Conservation (phyloP, 2,113 vertebrate genomes). For the Rhinogobius similis region DNA sequence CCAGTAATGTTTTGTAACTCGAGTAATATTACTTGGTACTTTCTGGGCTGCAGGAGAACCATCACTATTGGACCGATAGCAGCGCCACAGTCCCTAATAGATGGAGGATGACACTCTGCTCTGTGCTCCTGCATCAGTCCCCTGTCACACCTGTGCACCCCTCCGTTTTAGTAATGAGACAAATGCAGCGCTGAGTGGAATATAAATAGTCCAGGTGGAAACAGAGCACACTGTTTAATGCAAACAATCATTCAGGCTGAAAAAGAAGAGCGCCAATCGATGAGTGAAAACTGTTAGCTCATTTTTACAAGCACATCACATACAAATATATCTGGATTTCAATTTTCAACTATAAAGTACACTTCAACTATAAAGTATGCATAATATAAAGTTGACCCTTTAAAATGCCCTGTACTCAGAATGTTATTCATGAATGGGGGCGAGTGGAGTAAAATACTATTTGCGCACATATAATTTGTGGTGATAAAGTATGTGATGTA, state of each 20-base stretch:
- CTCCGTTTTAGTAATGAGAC: conserved; percentile 62
- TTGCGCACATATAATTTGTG: too few relatives aligned
- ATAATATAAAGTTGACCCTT: too few relatives aligned
- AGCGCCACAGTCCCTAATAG: conserved; percentile 17
- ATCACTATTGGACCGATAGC: background rate
- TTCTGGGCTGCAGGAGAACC: background rate
- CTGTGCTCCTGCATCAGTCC: conserved; percentile 21
- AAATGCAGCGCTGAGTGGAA: conserved; percentile 43
- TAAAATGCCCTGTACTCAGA: too few relatives aligned
- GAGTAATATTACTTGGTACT: background rate
- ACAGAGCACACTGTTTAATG: conserved; percentile 3
- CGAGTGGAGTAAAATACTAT: too few relatives aligned
- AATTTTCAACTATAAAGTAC: too few relatives aligned
- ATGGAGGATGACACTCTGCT: conserved; percentile 35
- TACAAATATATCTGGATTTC: background rate
- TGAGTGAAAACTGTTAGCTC: background rate
- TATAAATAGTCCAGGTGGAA: background rate
- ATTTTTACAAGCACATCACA: background rate
- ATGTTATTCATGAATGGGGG: too few relatives aligned
- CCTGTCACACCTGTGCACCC: conserved; percentile 38
- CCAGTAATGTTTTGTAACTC: background rate
- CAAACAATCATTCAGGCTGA: conserved; percentile 12
- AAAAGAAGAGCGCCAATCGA: background rate
- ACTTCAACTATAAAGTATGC: too few relatives aligned
- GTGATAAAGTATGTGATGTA: too few relatives aligned